A percentile compares a stretch with the other conserved stretches of the same genome.
phyloP scores from a whole-genome alignment of 1,140 invertebrate species.

The Pseudomyrmex concolor region DNA sequence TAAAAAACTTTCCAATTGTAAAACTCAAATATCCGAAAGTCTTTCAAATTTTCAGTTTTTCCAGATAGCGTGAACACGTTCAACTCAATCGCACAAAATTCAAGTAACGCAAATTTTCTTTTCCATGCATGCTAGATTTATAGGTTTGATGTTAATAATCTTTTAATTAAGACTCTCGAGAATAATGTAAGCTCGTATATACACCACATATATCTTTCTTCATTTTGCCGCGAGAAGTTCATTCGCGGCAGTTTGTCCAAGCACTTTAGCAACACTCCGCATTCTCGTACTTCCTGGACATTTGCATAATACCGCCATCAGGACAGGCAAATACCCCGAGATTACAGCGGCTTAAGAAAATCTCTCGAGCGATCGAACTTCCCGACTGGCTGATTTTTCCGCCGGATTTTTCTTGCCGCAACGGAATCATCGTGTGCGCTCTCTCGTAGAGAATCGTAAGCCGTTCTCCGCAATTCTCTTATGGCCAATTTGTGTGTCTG shows the following conservation, averaged over 20 bases:
- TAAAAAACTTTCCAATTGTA: no score
- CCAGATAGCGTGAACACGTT: background rate
- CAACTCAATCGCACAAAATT: background rate
- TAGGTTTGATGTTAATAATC: background rate
- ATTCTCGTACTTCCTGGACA: conserved; percentile 19
- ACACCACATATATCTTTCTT: background rate
- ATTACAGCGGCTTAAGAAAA: conserved; percentile 46
- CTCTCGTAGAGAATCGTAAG: conserved; percentile 19
- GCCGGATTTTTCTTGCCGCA: background rate
- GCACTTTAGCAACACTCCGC: conserved; percentile 16
- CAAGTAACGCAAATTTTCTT: background rate
- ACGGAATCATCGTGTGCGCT: background rate
- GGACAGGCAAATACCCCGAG: background rate
- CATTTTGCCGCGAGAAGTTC: background rate
- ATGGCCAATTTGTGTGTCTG: conserved; percentile 32
- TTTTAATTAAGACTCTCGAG: background rate
- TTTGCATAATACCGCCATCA: conserved; percentile 49
- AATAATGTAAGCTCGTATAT: background rate
- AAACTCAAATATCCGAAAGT: no score
- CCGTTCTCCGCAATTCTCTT: background rate
- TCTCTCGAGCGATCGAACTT: conserved; percentile 27
- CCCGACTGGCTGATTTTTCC: conserved; percentile 27
- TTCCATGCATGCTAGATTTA: background rate
- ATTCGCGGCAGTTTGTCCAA: conserved; percentile 21
- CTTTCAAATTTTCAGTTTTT: background rate